phyloP scores from a whole-genome alignment of 2,113 vertebrate species.

The Spermophilus dauricus region DNA sequence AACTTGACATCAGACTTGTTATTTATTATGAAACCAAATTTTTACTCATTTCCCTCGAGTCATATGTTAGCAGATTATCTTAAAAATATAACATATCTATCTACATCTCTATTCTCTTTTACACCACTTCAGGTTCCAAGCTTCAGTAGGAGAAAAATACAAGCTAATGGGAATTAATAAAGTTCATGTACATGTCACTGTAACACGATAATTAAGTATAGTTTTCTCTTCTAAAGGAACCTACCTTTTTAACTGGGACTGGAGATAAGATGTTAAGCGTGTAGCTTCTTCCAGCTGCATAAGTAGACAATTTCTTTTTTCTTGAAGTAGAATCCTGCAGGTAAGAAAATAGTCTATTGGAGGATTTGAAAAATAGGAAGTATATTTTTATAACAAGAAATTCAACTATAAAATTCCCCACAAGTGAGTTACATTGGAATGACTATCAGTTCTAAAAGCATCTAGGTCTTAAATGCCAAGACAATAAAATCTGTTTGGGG shows the following conservation, averaged over 20 bases:
- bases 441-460: background rate
- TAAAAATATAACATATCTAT: background rate
- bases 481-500: background rate
- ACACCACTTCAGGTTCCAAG: background rate
- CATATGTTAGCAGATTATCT: background rate
- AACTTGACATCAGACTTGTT: background rate
- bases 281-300: conserved; percentile 97
- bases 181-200: background rate
- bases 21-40: conserved; percentile 1
- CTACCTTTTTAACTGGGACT: conserved; percentile 97
- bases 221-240: conserved; percentile 15
- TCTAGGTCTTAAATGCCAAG: background rate
- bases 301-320: conserved; percentile 96
- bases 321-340: conserved; percentile 95
- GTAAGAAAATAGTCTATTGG: conserved; percentile 15
- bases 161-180: background rate
- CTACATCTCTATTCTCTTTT: background rate
- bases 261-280: conserved; percentile 95
- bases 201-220: background rate
- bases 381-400: conserved; percentile 23
- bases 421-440: background rate
- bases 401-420: background rate
- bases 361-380: background rate
- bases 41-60: background rate
- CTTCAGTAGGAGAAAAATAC: background rate